These are phyloP conservation scores for Conops quadrifasciatus DNA, from an alignment of 2,888 invertebrate species.

Conservation along the genomic window DNA sequence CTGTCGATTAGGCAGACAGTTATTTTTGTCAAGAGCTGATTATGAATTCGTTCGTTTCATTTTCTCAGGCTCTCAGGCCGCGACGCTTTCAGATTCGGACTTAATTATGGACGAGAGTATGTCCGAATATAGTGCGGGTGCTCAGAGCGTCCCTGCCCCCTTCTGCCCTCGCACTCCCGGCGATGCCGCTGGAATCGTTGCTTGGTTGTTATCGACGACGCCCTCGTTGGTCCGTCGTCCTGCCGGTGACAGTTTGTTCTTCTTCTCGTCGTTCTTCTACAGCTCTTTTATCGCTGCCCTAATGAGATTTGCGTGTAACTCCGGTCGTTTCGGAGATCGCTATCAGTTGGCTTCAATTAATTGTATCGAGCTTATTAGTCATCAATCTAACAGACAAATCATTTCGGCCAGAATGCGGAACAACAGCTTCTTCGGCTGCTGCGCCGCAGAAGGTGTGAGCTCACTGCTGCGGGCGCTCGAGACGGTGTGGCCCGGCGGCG, in stretches of 20 bases:
- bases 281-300: conserved; percentile 47
- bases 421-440: neutral
- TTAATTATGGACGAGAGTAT: too few relatives aligned
- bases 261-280: conserved; percentile 2
- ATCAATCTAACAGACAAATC: conserved; percentile 62
- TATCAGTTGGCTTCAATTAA: conserved; percentile 62
- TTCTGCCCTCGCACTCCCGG: too few relatives aligned
- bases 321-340: conserved; percentile 61
- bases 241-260: conserved; percentile 13
- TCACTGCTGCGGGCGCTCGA: neutral
- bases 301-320: conserved; percentile 65
- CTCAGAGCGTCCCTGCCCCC: too few relatives aligned
- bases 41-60: too few relatives aligned
- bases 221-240: neutral
- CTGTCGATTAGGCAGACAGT: too few relatives aligned
- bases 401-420: conserved; percentile 37
- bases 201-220: neutral
- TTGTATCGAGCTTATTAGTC: conserved; percentile 63
- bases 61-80: too few relatives aligned
- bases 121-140: too few relatives aligned
- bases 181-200: neutral
- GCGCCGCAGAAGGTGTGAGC: neutral
- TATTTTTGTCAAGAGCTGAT: too few relatives aligned
- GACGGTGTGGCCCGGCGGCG: too few relatives aligned
- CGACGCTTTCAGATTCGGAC: too few relatives aligned